Conservation (phyloP, 2,113 vertebrate genomes). For the Pomatostomus ruficeps region DNA sequence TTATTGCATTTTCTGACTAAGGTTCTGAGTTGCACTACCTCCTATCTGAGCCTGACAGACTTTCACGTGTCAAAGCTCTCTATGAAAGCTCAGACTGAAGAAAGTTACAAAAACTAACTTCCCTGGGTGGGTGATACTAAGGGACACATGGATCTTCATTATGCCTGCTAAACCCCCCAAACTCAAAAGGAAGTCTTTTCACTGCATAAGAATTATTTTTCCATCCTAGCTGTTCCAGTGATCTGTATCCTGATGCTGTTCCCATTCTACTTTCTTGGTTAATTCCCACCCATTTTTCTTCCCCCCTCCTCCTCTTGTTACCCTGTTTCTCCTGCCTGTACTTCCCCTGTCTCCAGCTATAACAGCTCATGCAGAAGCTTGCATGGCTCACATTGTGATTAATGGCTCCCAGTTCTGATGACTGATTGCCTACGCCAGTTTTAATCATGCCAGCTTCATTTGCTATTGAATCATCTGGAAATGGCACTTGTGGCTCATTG, state of each 20-base stretch:
- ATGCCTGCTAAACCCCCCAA: not conserved
- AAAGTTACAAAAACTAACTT: not conserved
- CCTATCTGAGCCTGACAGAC: not conserved
- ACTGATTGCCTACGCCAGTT: constrained; percentile 45
- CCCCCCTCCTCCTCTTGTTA: not conserved
- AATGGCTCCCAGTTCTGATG: constrained; percentile 34
- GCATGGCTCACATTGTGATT: not conserved
- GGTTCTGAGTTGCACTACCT: not conserved
- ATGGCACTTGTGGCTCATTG: constrained; percentile 62
- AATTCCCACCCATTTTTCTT: not conserved
- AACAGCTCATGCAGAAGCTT: not conserved
- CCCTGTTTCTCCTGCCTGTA: not conserved
- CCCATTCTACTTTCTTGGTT: not conserved
- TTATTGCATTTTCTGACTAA: not conserved
- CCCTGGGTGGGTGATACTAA: not conserved
- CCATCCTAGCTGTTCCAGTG: not conserved
- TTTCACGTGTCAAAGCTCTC: not conserved
- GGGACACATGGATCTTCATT: not conserved
- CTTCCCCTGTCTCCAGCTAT: not conserved
- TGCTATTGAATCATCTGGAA: constrained; percentile 48
- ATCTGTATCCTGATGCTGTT: not conserved
- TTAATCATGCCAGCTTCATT: constrained; percentile 44
- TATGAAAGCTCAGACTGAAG: not conserved
- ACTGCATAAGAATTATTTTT: not conserved
- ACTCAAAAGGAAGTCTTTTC: not conserved